Evolutionary conservation across 2,888 invertebrate species (phyloP).

Genomic region (Phaonia tiefii): DNA sequence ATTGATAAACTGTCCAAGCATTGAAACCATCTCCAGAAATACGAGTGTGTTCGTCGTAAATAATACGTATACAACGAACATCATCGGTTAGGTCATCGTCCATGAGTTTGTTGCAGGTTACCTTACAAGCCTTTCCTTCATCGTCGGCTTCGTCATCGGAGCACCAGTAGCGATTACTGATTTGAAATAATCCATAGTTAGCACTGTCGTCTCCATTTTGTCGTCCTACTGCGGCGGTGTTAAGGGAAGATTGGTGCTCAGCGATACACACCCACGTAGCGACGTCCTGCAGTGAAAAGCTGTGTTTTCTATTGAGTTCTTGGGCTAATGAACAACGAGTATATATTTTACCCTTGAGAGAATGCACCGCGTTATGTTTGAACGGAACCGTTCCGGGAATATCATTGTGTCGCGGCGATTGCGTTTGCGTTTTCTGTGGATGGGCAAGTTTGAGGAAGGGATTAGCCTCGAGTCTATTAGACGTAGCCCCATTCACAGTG

Average conservation of each 20-base stretch:
- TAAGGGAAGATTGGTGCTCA: conserved; percentile 85
- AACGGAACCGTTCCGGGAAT: background rate
- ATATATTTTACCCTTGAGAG: conserved; percentile 82
- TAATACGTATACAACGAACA: conserved; percentile 84
- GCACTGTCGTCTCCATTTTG: conserved; percentile 81
- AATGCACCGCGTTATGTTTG: background rate
- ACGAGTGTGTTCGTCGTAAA: conserved; percentile 85
- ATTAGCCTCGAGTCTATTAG: background rate
- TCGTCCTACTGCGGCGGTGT: conserved; percentile 84
- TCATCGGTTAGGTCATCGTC: conserved; percentile 88
- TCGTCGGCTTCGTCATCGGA: conserved; percentile 77
- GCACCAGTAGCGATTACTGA: conserved; percentile 88
- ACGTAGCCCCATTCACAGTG: background rate
- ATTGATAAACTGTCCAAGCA: conserved; percentile 87
- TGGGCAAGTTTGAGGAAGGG: background rate
- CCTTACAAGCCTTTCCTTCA: conserved; percentile 84
- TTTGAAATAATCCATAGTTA: conserved; percentile 88
- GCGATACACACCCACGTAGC: conserved; percentile 88
- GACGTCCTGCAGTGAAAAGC: conserved; percentile 82
- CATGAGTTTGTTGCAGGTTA: conserved; percentile 84
- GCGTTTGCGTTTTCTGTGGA: conserved; percentile 1
- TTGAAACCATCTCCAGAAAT: conserved; percentile 87
- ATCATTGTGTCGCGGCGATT: conserved; percentile 22
- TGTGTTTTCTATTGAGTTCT: conserved; percentile 83
- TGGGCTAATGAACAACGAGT: conserved; percentile 87